These are phyloP conservation scores for Drosophila oshimai DNA, from an alignment of 1,140 invertebrate species.

Conservation along the genomic window DNA sequence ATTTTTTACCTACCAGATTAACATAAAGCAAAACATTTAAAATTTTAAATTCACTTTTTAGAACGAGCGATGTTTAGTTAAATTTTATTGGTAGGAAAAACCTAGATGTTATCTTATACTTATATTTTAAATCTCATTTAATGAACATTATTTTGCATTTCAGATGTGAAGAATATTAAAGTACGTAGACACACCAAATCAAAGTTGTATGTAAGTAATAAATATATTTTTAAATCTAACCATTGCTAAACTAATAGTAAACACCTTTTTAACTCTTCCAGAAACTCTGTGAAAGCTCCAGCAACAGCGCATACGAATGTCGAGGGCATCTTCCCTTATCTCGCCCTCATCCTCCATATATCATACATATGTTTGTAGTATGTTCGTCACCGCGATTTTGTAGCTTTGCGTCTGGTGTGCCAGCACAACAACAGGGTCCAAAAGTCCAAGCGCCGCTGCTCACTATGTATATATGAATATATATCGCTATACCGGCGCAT, in stretches of 20 bases:
- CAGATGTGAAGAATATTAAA: neutral
- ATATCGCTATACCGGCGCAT: conserved; percentile 20
- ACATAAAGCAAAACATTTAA: too few species aligned
- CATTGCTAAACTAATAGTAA: neutral
- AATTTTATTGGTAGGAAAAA: too few species aligned
- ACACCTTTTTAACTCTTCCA: neutral
- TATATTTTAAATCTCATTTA: too few species aligned
- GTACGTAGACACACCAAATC: too few species aligned
- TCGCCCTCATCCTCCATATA: neutral
- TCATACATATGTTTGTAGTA: neutral
- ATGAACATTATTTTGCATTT: too few species aligned
- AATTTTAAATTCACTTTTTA: too few species aligned
- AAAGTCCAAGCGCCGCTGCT: conserved; percentile 51
- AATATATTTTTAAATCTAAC: too few species aligned
- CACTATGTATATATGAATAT: neutral
- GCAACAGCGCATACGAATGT: neutral
- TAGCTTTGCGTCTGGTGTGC: conserved; percentile 21
- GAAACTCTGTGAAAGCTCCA: neutral
- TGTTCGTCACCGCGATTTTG: conserved; percentile 22
- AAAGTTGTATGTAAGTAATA: too few species aligned
- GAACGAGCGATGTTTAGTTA: too few species aligned
- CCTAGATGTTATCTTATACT: too few species aligned
- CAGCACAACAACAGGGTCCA: conserved; percentile 38
- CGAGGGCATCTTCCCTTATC: conserved; percentile 16
- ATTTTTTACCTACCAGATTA: too few species aligned